phyloP scores from a whole-genome alignment of 2,113 vertebrate species.

The Zosterops lateralis region DNA sequence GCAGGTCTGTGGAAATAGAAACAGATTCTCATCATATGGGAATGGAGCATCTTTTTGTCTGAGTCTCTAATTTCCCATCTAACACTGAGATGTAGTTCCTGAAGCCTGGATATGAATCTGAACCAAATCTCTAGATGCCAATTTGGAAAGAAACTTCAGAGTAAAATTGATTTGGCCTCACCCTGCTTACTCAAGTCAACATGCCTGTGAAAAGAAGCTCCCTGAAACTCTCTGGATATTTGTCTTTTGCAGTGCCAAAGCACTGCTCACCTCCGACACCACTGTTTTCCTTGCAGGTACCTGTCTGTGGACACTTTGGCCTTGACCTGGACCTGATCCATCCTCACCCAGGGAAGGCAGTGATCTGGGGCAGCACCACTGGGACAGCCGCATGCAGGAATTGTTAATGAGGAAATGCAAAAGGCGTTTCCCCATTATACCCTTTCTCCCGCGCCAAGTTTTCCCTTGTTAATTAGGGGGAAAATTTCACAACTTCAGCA shows the following conservation, averaged over 20 bases:
- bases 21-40: background rate
- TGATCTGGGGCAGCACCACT: background rate
- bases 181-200: background rate
- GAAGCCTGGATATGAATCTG: background rate
- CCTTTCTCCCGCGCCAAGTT: background rate
- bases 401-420: background rate
- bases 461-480: conserved; percentile 44
- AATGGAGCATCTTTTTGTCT: background rate
- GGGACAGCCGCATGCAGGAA: background rate
- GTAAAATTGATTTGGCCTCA: background rate
- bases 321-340: background rate
- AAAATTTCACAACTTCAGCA: conserved; percentile 28
- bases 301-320: background rate
- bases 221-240: background rate
- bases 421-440: background rate
- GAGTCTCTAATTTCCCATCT: background rate
- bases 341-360: background rate
- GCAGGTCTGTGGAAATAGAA: background rate
- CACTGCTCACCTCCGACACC: background rate
- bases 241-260: background rate
- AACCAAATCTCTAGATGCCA: background rate
- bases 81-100: background rate
- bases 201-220: background rate
- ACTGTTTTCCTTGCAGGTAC: background rate
- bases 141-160: background rate